Evolutionary conservation across 2,797 vertebrate genomes (phyloP).

Genomic region (Diplodus puntazzo): DNA sequence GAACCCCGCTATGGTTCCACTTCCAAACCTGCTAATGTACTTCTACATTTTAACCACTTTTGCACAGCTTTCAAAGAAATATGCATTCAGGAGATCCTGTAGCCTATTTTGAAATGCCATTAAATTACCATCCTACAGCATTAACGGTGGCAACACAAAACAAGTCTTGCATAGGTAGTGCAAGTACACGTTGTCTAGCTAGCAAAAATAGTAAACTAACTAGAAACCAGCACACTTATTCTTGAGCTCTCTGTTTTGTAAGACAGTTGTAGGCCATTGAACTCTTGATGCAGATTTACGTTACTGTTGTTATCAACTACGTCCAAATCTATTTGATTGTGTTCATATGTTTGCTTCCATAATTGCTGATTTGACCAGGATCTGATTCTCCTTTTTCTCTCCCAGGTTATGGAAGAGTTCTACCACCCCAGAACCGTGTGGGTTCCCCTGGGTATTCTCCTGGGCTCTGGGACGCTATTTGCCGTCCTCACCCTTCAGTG

Average conservation of each 20-base stretch:
- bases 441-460: constrained; percentile 94
- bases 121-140: background rate
- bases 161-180: background rate
- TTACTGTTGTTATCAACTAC: background rate
- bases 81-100: background rate
- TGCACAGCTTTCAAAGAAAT: background rate
- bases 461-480: constrained; percentile 95
- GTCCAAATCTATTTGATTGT: background rate
- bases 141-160: background rate
- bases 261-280: background rate
- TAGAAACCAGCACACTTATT: background rate
- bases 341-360: background rate
- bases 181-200: background rate
- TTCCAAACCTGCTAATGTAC: too few species aligned
- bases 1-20: too few species aligned
- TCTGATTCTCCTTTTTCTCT: background rate
- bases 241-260: background rate
- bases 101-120: background rate
- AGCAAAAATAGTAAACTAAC: background rate
- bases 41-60: background rate
- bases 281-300: background rate
- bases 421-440: constrained; percentile 95
- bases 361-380: background rate
- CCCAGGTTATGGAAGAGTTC: constrained; percentile 92
- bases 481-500: constrained; percentile 97